A percentile compares a stretch with the other conserved stretches of the same genome.
Conservation (phyloP, 2,113 vertebrate genomes). For the Corythornis madagascariensis region DNA sequence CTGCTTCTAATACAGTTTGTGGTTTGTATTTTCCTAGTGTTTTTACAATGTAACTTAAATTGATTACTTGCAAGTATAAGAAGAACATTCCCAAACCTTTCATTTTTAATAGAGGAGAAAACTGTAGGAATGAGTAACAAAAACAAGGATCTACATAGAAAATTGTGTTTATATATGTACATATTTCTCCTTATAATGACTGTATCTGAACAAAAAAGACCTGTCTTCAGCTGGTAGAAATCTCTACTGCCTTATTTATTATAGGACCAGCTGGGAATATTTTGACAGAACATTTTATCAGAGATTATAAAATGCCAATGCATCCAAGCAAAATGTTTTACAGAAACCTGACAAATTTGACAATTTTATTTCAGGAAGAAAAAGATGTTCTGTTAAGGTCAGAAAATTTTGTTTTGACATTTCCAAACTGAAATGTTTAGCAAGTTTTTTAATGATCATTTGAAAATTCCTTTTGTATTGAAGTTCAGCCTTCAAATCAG, state of each 20-base stretch:
- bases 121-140: not conserved
- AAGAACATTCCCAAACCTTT: not conserved
- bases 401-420: conserved; percentile 54
- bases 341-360: conserved; percentile 21
- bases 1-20: not conserved
- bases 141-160: not conserved
- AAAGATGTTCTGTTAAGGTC: conserved; percentile 10
- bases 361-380: conserved; percentile 17
- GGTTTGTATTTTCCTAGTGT: not conserved
- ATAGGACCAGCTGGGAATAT: conserved; percentile 47
- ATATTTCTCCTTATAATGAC: conserved; percentile 8
- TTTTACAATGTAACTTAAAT: not conserved
- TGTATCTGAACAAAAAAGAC: conserved; percentile 31
- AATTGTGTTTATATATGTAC: not conserved
- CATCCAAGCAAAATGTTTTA: conserved; percentile 31
- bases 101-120: not conserved
- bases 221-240: conserved; percentile 11
- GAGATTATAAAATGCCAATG: conserved; percentile 39
- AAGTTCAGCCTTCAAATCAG: not conserved
- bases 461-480: not conserved
- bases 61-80: not conserved
- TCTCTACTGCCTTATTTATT: conserved; percentile 49
- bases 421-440: conserved; percentile 39
- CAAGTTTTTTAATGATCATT: not conserved
- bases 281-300: conserved; percentile 59